Evolutionary conservation across 2,888 invertebrate species (phyloP).

Genomic region (Celastrina argiolus): DNA sequence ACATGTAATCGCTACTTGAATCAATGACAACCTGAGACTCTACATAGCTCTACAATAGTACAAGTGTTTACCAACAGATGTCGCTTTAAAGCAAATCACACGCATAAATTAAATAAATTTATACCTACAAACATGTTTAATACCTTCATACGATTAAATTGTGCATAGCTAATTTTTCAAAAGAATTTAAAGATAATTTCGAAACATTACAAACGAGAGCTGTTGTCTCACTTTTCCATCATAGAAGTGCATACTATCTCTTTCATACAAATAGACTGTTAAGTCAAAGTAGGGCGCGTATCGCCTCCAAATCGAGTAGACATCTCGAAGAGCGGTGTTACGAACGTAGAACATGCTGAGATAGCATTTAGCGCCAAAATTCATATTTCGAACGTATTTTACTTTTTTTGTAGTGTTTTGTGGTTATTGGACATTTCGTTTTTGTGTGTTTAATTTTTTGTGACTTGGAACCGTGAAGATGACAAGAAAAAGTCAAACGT

Average conservation of each 20-base stretch:
- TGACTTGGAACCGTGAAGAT: slow-evolving; percentile 31
- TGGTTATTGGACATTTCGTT: slow-evolving; percentile 27
- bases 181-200: not conserved
- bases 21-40: slow-evolving; percentile 7
- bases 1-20: not conserved
- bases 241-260: slow-evolving; percentile 41
- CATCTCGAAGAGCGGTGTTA: slow-evolving; percentile 70
- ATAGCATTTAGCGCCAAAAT: slow-evolving; percentile 68
- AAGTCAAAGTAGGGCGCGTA: slow-evolving; percentile 71
- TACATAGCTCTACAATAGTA: slow-evolving; percentile 22
- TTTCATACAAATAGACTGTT: slow-evolving; percentile 55
- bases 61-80: slow-evolving; percentile 25
- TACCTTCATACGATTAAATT: not conserved
- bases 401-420: slow-evolving; percentile 49
- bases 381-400: slow-evolving; percentile 46
- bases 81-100: slow-evolving; percentile 21
- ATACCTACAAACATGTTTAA: not conserved
- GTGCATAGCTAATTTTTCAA: not conserved
- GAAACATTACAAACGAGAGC: not conserved
- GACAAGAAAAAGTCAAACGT: slow-evolving; percentile 39
- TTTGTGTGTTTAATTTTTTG: slow-evolving; percentile 33
- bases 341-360: slow-evolving; percentile 69
- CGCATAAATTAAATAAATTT: not conserved
- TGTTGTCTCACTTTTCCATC: not conserved
- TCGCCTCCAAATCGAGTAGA: slow-evolving; percentile 63